Base-by-base conservation (phyloP, 2,113 vertebrate species). In the Leptodactylus fuscus region DNA sequence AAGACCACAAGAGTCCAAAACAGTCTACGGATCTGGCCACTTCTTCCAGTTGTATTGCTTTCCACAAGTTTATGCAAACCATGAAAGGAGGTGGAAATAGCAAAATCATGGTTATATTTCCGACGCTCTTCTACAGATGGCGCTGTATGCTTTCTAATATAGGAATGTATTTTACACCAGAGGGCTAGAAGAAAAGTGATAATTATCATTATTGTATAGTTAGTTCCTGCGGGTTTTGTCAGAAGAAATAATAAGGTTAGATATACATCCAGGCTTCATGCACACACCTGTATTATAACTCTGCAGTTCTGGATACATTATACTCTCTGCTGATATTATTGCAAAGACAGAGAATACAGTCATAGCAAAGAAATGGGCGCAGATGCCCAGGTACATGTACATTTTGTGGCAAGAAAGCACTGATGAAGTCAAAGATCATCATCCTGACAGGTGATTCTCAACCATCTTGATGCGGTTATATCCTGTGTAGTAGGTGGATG, bases 31-130 rank as follows among this genome's bases (percentile, higher is more conserved):
- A 87, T 80, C 82, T 81, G 93, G 2, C 70, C 48, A 41, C 27
- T 32, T 46, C 22, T 20, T 58, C 76, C 84, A 32, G 24, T 34
- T 89, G 85, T 91, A 8, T 0, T 81, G 0, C 75, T 91, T n/a
- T 46, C 88, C 22, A 91, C 88, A 3, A 94, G 87, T 1, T 95
- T 91, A 0, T 93, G 91, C 4, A 95, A 80, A 0, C 94, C 94
- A 0, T 95, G 94, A 41, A 94, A 91, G 0, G 93, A 94, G 0
- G 93, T 94, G 16, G 93, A 93, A 65, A 87, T 81, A 46, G 89
- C 93, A 88, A 95, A 95, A 20, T 92, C 87, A 5, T 89, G 87
- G 1, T 90, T 88, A 4, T 92, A 92, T 29, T 89, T 93, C 62
- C 81, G 91, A 51, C 88, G 89, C 34, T 93, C 90, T 41, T 88